Conservation (phyloP, 2,797 vertebrate genomes). For the Ambastaia sidthimunki region DNA sequence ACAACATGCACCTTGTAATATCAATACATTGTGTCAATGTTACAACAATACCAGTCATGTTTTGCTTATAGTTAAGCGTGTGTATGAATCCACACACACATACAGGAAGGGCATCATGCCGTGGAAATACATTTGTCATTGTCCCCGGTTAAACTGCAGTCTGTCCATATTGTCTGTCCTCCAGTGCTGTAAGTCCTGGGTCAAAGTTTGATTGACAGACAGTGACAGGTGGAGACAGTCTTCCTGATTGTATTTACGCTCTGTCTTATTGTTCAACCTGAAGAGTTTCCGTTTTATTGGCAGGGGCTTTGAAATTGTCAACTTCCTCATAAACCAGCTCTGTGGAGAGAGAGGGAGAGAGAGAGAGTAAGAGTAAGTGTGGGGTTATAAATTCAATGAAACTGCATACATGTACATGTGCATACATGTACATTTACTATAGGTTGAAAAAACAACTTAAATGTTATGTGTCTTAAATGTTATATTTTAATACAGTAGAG, state of each 20-base stretch:
- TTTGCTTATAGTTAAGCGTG: slow-evolving; percentile 27
- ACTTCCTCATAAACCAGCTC: slow-evolving; percentile 96
- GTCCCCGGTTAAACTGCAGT: slow-evolving; percentile 43
- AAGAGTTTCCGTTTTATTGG: slow-evolving; percentile 85
- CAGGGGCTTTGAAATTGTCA: slow-evolving; percentile 86
- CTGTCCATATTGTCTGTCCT: slow-evolving; percentile 27
- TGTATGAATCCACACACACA: slow-evolving; percentile 37
- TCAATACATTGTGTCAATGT: slow-evolving; percentile 34
- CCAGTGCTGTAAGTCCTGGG: slow-evolving; percentile 26
- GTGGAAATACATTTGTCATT: slow-evolving; percentile 50
- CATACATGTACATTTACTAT: too few relatives aligned
- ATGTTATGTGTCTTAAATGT: too few relatives aligned
- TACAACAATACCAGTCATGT: slow-evolving; percentile 10
- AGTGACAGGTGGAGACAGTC: slow-evolving; percentile 47
- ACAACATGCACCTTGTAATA: slow-evolving; percentile 53
- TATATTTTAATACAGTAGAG: background rate
- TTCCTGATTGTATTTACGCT: slow-evolving; percentile 52
- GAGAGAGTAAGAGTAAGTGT: background rate
- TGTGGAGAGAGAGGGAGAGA: slow-evolving; percentile 61
- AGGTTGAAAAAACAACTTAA: too few relatives aligned
- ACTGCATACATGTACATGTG: too few relatives aligned
- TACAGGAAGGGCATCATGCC: slow-evolving; percentile 42
- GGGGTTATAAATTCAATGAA: too few relatives aligned
- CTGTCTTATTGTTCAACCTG: slow-evolving; percentile 86
- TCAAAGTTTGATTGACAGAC: slow-evolving; percentile 41